Base-by-base conservation (phyloP, 1,140 invertebrate species). In the Drosophila pseudoobscura region DNA sequence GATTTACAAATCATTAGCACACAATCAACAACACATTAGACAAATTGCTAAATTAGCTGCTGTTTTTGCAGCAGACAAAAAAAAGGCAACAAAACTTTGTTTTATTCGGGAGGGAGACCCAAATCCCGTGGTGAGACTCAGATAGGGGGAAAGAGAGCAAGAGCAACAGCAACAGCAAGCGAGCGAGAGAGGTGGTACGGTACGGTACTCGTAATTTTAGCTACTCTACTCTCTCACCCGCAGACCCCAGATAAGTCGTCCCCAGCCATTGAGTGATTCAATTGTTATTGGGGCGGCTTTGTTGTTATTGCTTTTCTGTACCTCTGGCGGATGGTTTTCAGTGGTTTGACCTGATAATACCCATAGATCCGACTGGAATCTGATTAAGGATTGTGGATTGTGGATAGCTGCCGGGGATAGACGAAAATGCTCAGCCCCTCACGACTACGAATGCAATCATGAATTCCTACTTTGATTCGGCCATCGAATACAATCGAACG, bases 41-140 rank as follows among this genome's bases (percentile, higher is more conserved):
- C 82, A 85, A 85, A 85, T 85, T 87, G 80, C 69, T 75, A 85
- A 80, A 85, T 87, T 75, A 80, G 78, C 82, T 87, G 78, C 66
- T 69, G 75, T 71, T 63, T 46, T 58, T 56, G 70, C 58, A 66
- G 45, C 35, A 44, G 50, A 20, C 20, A 20, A 47, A 44, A 75
- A 52, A 52, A 52, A 54, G 56, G 29, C 31, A 9, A 31, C 31
- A 31, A 9, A 31, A 31, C 31, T 31, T 31, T 31, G 29, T 31
- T 31, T 47, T 22, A 26, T 46, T 24, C 29, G 20, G 22, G 57
- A 52, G 56, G 22, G 45, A 52, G 59, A 44, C 47, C 11, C 35
- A 57, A 69, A 69, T 68, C 63, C n/a, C 3, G 35, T 5, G 35
- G 0, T 39, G 35, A 39, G 9, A 39, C 35, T 11, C 11, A 39